Conservation (phyloP, 2,797 vertebrate species). For the Thunnus albacares region DNA sequence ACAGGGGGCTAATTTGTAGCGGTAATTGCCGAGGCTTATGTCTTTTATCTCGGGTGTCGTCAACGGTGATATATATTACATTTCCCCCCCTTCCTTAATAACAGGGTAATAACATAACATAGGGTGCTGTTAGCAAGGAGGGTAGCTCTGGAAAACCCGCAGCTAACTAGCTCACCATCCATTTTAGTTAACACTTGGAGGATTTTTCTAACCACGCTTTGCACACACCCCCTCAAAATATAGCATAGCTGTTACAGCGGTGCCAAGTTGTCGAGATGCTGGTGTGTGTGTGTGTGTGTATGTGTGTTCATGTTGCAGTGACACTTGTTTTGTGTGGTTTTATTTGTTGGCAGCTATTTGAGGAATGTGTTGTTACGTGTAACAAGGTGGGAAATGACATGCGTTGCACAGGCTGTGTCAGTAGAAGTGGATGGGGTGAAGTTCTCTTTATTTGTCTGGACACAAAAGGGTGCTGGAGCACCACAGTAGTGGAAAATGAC, state of each 20-base stretch:
- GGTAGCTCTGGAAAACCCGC: neutral
- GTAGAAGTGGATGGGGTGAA: conserved; percentile 1
- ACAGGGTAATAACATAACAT: neutral
- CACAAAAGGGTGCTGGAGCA: neutral
- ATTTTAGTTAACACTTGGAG: conserved; percentile 46
- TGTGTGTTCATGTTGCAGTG: neutral
- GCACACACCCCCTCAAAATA: conserved; percentile 46
- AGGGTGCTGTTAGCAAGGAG: neutral
- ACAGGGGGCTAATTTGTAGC: conserved; percentile 51
- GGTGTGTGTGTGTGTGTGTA: too few species aligned
- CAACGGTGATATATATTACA: too few species aligned
- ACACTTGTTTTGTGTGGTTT: neutral
- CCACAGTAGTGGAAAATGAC: neutral
- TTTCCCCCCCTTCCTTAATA: neutral
- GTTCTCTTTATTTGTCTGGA: neutral
- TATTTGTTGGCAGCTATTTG: neutral
- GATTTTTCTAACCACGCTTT: conserved; percentile 54
- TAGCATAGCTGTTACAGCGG: neutral
- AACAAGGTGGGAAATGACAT: neutral
- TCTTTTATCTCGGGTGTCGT: neutral
- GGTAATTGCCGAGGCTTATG: neutral
- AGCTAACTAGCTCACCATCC: conserved; percentile 40
- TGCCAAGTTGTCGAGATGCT: neutral
- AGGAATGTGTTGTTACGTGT: neutral
- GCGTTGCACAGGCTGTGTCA: neutral